These are phyloP conservation scores for Gymnorhina tibicen DNA, from an alignment of 2,113 vertebrate genomes.

Conservation along the genomic window DNA sequence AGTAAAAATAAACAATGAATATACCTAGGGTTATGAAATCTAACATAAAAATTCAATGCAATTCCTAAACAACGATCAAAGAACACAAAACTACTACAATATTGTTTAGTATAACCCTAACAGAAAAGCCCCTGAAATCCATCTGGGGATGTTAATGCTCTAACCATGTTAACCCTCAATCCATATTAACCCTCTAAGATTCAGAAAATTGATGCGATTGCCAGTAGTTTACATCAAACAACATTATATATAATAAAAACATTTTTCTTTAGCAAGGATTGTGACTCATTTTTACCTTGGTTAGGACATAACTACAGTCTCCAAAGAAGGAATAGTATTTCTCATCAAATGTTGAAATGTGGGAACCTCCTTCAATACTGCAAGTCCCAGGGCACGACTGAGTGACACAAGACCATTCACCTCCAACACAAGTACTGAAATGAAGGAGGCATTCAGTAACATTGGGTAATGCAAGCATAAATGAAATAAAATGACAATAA, in stretches of 20 bases:
- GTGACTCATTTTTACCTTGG: conserved; percentile 66
- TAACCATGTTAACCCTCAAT: not conserved
- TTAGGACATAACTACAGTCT: conserved; percentile 77
- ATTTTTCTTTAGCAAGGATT: not conserved
- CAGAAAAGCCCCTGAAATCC: not conserved
- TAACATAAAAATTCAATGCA: not conserved
- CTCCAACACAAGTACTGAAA: conserved; percentile 72
- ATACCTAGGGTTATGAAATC: not conserved
- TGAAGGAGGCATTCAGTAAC: not conserved
- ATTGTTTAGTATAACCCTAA: not conserved
- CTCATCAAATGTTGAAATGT: conserved; percentile 77
- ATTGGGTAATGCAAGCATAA: not conserved
- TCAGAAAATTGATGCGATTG: not conserved
- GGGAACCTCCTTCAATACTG: conserved; percentile 74
- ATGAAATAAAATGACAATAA: not conserved
- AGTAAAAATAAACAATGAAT: not conserved
- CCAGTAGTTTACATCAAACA: not conserved
- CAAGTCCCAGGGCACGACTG: conserved; percentile 69
- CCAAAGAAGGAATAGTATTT: conserved; percentile 73
- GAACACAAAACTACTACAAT: not conserved
- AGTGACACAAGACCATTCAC: conserved; percentile 73
- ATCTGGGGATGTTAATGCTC: not conserved
- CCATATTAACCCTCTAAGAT: not conserved
- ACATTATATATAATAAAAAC: not conserved
- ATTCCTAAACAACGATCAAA: not conserved